phyloP scores from a whole-genome alignment of 2,797 vertebrate species.

The Triplophysa bombifrons region DNA sequence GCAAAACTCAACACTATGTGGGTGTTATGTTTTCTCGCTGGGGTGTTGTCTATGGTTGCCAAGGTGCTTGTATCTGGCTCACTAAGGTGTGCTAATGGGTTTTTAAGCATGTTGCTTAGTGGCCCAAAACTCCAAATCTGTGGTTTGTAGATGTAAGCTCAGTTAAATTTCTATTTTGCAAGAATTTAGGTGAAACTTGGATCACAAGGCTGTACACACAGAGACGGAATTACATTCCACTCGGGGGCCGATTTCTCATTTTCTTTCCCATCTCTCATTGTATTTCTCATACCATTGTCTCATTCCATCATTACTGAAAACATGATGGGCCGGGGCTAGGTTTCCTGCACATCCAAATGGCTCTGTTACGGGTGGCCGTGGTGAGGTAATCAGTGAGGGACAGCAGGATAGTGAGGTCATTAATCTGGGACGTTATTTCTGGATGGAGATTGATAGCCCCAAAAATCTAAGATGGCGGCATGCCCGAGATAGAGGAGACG shows the following conservation, averaged over 20 bases:
- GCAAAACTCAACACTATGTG: neutral
- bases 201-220: neutral
- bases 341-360: constrained; percentile 43
- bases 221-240: neutral
- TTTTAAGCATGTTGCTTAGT: neutral
- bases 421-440: constrained; percentile 49
- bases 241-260: constrained; percentile 9
- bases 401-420: constrained; percentile 50
- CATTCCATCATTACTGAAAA: constrained; percentile 44
- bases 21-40: neutral
- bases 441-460: constrained; percentile 53
- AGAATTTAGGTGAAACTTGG: constrained; percentile 8
- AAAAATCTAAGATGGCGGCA: constrained; percentile 34
- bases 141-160: neutral
- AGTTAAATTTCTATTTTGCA: constrained; percentile 11
- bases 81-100: neutral
- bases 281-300: constrained; percentile 37
- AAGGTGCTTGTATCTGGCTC: neutral
- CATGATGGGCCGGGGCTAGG: constrained; percentile 46
- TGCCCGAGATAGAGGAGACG: neutral
- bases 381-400: constrained; percentile 53
- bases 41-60: neutral
- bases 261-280: constrained; percentile 27
- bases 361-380: constrained; percentile 25
- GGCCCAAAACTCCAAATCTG: neutral